These are phyloP conservation scores for Vollenhovia emeryi DNA, from an alignment of 1,140 invertebrate species.

Conservation along the genomic window DNA sequence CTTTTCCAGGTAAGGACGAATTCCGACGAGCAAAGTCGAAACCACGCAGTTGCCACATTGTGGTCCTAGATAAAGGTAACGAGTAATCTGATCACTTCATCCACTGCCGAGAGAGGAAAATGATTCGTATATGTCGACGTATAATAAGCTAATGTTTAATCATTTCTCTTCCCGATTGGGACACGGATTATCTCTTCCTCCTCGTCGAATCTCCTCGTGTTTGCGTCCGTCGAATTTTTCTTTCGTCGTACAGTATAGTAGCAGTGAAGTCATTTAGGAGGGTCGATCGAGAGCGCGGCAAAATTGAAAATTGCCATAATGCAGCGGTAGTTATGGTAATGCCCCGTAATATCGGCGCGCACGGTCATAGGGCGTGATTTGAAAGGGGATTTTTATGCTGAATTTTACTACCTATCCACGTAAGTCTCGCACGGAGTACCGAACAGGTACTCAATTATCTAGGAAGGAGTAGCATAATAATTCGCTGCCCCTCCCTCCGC, in stretches of 20 bases:
- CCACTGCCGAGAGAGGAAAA: not conserved
- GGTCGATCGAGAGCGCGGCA: constrained; percentile 67
- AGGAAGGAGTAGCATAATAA: constrained; percentile 45
- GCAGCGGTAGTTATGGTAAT: constrained; percentile 70
- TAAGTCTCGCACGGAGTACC: constrained; percentile 54
- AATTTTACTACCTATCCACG: constrained; percentile 59
- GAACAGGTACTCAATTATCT: constrained; percentile 53
- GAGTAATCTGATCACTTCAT: not conserved
- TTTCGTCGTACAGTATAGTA: not conserved
- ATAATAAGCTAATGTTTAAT: not conserved
- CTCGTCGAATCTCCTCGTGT: constrained; percentile 11
- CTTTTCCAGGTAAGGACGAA: constrained; percentile 61
- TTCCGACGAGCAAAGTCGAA: not conserved
- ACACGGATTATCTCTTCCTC: constrained; percentile 14
- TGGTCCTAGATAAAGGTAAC: not conserved
- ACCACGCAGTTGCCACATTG: not conserved
- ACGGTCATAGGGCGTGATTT: constrained; percentile 62
- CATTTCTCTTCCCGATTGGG: not conserved
- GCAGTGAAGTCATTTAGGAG: constrained; percentile 59
- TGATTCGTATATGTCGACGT: not conserved
- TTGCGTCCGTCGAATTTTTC: constrained; percentile 52
- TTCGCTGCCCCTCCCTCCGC: constrained; percentile 13
- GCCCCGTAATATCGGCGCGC: constrained; percentile 63
- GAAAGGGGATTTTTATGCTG: constrained; percentile 66
- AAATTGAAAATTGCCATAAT: constrained; percentile 75